A percentile compares a stretch with the other conserved stretches of the same genome.
Evolutionary conservation across 2,113 vertebrate species (phyloP).

Genomic region (Euleptes europaea): DNA sequence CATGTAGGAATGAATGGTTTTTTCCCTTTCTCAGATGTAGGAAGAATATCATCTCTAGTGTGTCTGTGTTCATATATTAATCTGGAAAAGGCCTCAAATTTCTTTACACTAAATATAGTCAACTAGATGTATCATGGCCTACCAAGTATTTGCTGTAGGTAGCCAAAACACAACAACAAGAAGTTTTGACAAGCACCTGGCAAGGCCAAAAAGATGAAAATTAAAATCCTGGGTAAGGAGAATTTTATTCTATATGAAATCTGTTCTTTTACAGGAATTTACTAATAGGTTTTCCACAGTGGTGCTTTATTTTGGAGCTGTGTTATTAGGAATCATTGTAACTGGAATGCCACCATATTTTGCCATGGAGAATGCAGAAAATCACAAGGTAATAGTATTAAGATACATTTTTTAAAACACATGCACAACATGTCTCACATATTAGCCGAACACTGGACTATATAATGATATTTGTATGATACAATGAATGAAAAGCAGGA

Average conservation of each 20-base stretch:
- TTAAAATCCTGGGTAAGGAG: not conserved
- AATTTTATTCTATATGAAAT: not conserved
- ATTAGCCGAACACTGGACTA: not conserved
- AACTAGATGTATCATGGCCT: not conserved
- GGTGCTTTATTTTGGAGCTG: slow-evolving; percentile 81
- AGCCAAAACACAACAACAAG: not conserved
- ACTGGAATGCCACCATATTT: slow-evolving; percentile 94
- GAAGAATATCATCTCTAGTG: too few relatives aligned
- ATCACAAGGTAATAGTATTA: slow-evolving; percentile 85
- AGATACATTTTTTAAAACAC: not conserved
- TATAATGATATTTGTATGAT: not conserved
- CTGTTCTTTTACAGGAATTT: slow-evolving; percentile 69
- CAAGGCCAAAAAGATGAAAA: not conserved
- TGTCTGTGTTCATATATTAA: too few relatives aligned
- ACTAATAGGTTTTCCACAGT: slow-evolving; percentile 75
- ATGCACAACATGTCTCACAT: not conserved
- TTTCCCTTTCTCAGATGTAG: too few relatives aligned
- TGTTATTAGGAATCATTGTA: slow-evolving; percentile 89
- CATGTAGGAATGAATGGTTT: too few relatives aligned
- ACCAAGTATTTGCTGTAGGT: not conserved
- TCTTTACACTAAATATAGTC: not conserved
- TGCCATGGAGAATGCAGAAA: slow-evolving; percentile 95
- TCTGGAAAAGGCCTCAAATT: too few relatives aligned
- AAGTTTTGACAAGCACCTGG: not conserved
- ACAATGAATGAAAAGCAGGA: not conserved